Evolutionary conservation across 2,888 invertebrate genomes (phyloP).

Genomic region (Lycophotia porphyrea): DNA sequence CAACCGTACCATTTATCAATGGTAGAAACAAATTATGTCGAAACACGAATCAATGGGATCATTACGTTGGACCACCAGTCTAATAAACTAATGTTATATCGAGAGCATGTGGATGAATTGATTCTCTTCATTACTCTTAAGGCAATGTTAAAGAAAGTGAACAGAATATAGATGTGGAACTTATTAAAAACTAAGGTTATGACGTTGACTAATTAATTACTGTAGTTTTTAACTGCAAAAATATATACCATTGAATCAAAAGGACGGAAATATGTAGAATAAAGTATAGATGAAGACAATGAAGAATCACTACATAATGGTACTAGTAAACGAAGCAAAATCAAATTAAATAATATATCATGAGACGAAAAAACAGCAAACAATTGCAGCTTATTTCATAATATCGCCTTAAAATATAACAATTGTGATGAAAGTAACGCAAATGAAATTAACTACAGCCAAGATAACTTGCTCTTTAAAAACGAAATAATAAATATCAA

Average conservation of each 20-base stretch:
- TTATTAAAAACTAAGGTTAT: background rate
- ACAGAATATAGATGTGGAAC: background rate
- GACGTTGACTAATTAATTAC: background rate
- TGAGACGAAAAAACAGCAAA: background rate
- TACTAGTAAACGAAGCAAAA: background rate
- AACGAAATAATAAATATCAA: background rate
- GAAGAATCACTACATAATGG: too few relatives aligned
- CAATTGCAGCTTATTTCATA: background rate
- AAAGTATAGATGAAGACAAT: background rate
- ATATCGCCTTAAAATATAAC: slow-evolving; percentile 8
- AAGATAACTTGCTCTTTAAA: background rate
- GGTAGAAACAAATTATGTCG: slow-evolving; percentile 28
- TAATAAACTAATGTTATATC: slow-evolving; percentile 22
- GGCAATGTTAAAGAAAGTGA: background rate
- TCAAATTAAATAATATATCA: background rate
- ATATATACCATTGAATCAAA: background rate
- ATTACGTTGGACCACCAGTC: slow-evolving; percentile 47
- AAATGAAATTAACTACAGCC: background rate
- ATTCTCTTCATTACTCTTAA: slow-evolving; percentile 36
- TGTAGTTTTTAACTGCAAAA: background rate
- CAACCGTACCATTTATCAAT: slow-evolving; percentile 34
- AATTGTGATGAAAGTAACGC: slow-evolving; percentile 25
- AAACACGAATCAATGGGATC: slow-evolving; percentile 53
- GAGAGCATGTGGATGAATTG: slow-evolving; percentile 28
- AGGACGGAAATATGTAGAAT: background rate